Conservation (phyloP, 2,113 vertebrate genomes). For the Melanotaenia duboulayi region DNA sequence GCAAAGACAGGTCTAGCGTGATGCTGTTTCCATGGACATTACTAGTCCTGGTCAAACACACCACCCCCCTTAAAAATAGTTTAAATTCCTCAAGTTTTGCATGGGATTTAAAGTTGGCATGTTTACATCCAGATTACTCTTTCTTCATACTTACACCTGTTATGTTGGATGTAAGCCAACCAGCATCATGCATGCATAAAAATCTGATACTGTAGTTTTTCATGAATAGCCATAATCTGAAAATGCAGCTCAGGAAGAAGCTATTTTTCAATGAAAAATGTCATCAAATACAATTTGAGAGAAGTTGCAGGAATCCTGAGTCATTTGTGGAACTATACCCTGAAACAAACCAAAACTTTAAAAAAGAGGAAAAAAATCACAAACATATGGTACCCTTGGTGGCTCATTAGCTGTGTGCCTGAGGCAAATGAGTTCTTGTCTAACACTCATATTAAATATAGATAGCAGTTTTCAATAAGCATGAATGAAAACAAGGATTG, state of each 20-base stretch:
- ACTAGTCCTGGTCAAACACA: too few species aligned
- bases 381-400: neutral
- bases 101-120: too few species aligned
- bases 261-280: neutral
- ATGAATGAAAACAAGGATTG: neutral
- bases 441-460: slow-evolving; percentile 6
- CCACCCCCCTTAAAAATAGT: too few species aligned
- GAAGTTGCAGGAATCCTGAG: neutral
- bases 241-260: neutral
- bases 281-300: neutral
- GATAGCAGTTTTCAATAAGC: neutral
- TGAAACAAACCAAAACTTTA: neutral
- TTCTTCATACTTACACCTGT: neutral
- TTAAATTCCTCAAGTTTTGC: too few species aligned
- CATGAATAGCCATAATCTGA: too few species aligned
- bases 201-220: too few species aligned
- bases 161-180: neutral
- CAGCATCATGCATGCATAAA: neutral
- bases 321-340: neutral
- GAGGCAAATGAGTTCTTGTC: neutral
- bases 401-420: slow-evolving; percentile 28
- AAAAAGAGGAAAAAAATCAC: neutral
- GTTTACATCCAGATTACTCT: neutral
- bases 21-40: neutral
- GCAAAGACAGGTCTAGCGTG: neutral